Evolutionary conservation across 2,888 invertebrate species (phyloP).

Genomic region (Habrosyne pyritoides): DNA sequence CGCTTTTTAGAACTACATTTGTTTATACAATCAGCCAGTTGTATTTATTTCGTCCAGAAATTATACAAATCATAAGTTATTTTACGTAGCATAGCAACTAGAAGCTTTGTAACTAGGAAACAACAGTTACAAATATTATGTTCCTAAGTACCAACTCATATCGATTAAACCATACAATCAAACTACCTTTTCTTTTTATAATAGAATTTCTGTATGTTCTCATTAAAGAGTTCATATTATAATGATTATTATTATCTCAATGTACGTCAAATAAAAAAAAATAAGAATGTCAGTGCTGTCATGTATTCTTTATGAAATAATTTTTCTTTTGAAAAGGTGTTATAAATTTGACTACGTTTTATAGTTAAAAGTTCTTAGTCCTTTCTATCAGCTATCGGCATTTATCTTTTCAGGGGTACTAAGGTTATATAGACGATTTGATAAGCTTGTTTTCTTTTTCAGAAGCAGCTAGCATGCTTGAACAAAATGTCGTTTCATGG

Average conservation of each 20-base stretch:
- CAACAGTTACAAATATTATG: no score
- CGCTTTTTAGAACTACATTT: not conserved
- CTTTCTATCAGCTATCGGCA: no score
- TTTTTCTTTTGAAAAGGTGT: not conserved
- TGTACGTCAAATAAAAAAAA: not conserved
- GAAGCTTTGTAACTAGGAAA: not conserved
- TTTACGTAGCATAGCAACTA: not conserved
- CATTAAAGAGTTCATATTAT: not conserved
- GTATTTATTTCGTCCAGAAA: not conserved
- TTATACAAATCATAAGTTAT: not conserved
- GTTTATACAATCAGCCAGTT: not conserved
- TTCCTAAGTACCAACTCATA: not conserved
- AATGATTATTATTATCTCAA: not conserved
- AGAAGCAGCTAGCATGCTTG: conserved; percentile 58
- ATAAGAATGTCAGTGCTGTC: not conserved
- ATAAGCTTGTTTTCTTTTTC: not conserved
- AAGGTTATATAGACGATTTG: not conserved
- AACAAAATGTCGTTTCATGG: conserved; percentile 65
- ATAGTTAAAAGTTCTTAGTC: no score
- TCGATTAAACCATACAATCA: no score
- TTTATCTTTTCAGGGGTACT: no score
- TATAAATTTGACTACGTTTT: no score
- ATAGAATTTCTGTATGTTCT: no score
- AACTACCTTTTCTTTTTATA: no score
- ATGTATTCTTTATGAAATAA: not conserved